Conservation (phyloP, 2,888 invertebrate genomes). For the Trachelus tabidus region DNA sequence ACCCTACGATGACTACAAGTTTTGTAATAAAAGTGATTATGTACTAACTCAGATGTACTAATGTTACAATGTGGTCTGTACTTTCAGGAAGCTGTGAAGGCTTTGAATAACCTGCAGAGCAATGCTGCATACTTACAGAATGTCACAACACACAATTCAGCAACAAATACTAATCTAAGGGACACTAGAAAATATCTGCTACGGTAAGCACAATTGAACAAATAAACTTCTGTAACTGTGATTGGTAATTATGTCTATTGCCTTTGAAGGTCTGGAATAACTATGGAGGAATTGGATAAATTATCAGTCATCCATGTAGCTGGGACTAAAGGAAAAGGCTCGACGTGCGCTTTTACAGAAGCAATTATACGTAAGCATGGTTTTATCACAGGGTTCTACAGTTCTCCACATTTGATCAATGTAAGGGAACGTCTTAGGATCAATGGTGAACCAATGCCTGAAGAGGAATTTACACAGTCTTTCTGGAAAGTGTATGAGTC, state of each 20-base stretch:
- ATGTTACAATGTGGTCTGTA: neutral
- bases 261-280: constrained; percentile 72
- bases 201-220: constrained; percentile 50
- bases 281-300: constrained; percentile 74
- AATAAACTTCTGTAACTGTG: neutral
- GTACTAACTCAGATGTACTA: neutral
- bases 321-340: constrained; percentile 98
- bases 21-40: neutral
- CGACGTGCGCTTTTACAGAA: constrained; percentile 94
- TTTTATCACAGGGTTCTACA: constrained; percentile 91
- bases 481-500: constrained; percentile 86
- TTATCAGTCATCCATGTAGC: constrained; percentile 93
- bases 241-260: constrained; percentile 16
- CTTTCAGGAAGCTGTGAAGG: constrained; percentile 76
- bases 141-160: constrained; percentile 44
- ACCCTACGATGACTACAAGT: neutral
- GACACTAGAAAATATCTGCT: constrained; percentile 72
- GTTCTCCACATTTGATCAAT: constrained; percentile 94
- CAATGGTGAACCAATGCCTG: constrained; percentile 81
- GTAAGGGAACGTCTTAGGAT: constrained; percentile 93
- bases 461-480: constrained; percentile 78
- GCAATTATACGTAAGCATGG: constrained; percentile 87
- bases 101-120: constrained; percentile 79
- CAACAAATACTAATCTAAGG: constrained; percentile 67
- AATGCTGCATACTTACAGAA: constrained; percentile 74